These are phyloP conservation scores for Cabera pusaria DNA, from an alignment of 2,888 invertebrate genomes.

Conservation along the genomic window DNA sequence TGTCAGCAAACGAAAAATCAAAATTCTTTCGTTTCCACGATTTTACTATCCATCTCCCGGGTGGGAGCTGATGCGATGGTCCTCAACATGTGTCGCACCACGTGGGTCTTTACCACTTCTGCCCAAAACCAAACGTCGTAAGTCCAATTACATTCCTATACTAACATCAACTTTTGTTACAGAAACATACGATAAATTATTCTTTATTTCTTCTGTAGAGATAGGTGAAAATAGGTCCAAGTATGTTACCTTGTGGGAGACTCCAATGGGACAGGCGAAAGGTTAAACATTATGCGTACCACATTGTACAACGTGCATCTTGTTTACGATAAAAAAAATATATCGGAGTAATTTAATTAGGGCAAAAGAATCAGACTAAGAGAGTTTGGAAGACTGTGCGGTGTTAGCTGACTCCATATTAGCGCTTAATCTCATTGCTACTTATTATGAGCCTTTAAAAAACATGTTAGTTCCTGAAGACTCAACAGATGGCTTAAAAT, in stretches of 20 bases:
- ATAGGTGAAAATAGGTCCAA: constrained; percentile 5
- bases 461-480: no score
- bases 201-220: no score
- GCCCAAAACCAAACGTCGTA: constrained; percentile 31
- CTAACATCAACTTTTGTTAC: constrained; percentile 27
- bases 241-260: constrained; percentile 76
- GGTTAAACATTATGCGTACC: constrained; percentile 74
- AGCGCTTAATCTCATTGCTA: no score
- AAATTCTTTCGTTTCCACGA: constrained; percentile 41
- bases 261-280: constrained; percentile 66
- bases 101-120: constrained; percentile 68
- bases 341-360: constrained; percentile 31
- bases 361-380: no score
- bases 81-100: constrained; percentile 73
- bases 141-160: constrained; percentile 1
- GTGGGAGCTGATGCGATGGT: constrained; percentile 64
- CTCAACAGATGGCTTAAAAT: no score
- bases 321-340: constrained; percentile 29
- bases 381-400: no score
- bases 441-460: no score
- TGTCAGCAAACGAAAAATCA: constrained; percentile 8
- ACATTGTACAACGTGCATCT: constrained; percentile 63
- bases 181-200: no score
- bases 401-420: no score
- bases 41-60: constrained; percentile 66